These are phyloP conservation scores for Neoaliturus tenellus DNA, from an alignment of 2,888 invertebrate species.

Conservation along the genomic window DNA sequence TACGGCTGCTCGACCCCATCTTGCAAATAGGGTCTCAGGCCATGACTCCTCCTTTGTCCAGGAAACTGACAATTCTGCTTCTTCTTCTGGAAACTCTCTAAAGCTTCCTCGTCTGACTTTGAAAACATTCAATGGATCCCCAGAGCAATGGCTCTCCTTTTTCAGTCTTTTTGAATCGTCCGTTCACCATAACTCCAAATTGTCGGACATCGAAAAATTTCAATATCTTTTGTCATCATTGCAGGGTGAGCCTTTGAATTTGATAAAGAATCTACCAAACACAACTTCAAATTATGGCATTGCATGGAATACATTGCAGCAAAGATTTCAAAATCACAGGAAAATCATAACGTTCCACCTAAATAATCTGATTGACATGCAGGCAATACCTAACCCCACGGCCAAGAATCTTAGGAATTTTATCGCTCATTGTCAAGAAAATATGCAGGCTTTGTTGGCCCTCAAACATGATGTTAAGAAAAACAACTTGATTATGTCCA, in stretches of 20 bases:
- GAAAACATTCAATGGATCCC: neutral
- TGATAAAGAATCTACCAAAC: neutral
- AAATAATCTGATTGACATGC: neutral
- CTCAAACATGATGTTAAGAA: conserved; percentile 8
- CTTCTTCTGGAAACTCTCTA: neutral
- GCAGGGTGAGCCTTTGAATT: neutral
- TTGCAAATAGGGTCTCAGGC: too few relatives aligned
- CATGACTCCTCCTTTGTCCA: too few relatives aligned
- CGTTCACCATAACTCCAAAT: neutral
- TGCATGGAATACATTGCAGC: neutral
- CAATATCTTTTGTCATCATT: neutral
- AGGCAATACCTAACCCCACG: neutral
- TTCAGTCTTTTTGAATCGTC: neutral
- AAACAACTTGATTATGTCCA: neutral
- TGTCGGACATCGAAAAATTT: neutral
- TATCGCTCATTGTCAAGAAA: neutral
- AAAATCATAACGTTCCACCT: neutral
- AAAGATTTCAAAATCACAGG: neutral
- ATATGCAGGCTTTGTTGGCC: neutral
- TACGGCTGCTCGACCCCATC: too few relatives aligned
- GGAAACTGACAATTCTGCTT: too few relatives aligned
- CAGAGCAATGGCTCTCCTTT: neutral
- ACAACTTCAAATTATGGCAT: neutral
- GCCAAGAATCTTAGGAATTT: neutral
- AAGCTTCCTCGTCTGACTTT: neutral